Base-by-base conservation (phyloP, 2,113 vertebrate genomes). In the Anoura caudifer region DNA sequence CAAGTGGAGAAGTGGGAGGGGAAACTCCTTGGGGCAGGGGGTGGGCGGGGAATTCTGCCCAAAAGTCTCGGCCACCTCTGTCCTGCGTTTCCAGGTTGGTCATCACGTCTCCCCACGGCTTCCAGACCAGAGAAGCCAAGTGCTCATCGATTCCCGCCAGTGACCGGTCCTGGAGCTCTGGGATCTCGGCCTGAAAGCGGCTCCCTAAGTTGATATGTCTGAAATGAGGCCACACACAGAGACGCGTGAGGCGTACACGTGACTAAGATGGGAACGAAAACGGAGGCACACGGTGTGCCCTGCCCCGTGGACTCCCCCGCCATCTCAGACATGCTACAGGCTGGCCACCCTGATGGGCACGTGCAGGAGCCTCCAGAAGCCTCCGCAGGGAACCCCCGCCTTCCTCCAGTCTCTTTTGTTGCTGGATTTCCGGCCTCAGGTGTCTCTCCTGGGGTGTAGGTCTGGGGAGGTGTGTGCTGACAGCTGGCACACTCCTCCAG, bases 181-280 rank as follows among this genome's bases (percentile, higher is more conserved):
- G 98, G 38, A 99, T 97, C 65, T 99, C 98, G 0, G 98, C 99
- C 97, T 99, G 99, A 90, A 99, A 99, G 9, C 96, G 96, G 28
- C 96, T 98, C 52, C 99, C 99, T 15, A 99, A 95, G 70, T 99
- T 99, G 97, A 99, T 99, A 90, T 98, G 98, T 92, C 99, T 99
- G 80, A 88, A 98, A 97, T 0, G 22, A 77, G 69, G 63, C 36
- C 92, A 95, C 56, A 92, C 13, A 47, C 36, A 96, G 15, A 63
- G 15, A 59, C 28, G 15, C 1, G 33, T 1, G 7, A n/a, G 20
- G 72, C 6, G 41, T 2, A 28, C 20, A 33, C 1, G 16, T 19
- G 65, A 81, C 59, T 17, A 7, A 38, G 43, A 12, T 0, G 6
- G 52, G 69, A 73, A 9, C 31, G 0, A 16, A 7, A 36, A 17